Evolutionary conservation across 1,140 invertebrate genomes (phyloP), one percentile per base, ranked within the genome.

Genomic region (Leptonema lineaticorne): DNA sequence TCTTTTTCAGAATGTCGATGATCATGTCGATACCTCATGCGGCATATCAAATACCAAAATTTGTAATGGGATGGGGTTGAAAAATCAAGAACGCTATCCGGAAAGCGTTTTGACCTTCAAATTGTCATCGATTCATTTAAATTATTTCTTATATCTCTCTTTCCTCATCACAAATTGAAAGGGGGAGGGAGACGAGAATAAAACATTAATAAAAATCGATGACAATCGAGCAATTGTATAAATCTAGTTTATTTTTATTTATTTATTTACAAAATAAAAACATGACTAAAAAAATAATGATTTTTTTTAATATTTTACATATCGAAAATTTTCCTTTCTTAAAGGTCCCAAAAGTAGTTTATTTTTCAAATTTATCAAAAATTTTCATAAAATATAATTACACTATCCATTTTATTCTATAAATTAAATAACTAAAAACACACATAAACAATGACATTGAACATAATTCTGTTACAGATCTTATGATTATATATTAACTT

Each of bases 31-130:
- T 91, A 76, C 89, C 89, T 63, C 84, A 88, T 78, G 87, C 90
- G 74, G 89, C 89, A 16, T 90, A 89, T 78, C 87, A 89, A 81
- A 85, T 91, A 82, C 89, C 89, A 72, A 90, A 90, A 81, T 90
- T 89, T 77, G 88, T 91, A 60, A 80, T 90, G 77, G 87, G 88
- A 48, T 78, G 89, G 62, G 87, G 88, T 64, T 88, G 84, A 84
- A 75, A 69, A 46, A 22, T 50, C 3, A 24, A 20, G 29, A 8
- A 28, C 30, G 30, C 24, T 24, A 14, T 11, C n/a, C 22, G 50
- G 20, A 53, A 53, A 7, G 37, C 16, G 16, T 41, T 41, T 41
- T n/a, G n/a, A 24, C 50, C 50, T 26, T 53, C n/a, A n/a, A 53
- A n/a, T 53, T 24, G 20, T 53, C 24, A 53, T 26, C 20, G n/a